Conservation (phyloP, 2,888 invertebrate species). For the Noctua janthe region DNA sequence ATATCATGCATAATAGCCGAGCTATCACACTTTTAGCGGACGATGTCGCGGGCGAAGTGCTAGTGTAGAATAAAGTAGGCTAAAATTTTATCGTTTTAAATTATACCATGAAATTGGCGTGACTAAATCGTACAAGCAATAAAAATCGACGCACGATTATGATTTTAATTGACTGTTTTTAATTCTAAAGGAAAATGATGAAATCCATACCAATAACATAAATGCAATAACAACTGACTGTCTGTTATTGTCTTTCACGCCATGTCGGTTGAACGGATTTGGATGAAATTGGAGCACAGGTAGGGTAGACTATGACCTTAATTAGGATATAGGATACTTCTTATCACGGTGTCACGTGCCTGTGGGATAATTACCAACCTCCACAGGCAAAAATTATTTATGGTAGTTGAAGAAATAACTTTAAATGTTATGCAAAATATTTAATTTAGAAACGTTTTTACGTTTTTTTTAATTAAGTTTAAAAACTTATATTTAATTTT, state of each 20-base stretch:
- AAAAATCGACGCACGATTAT: slow-evolving; percentile 4
- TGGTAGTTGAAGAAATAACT: not conserved
- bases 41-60: no score
- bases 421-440: no score
- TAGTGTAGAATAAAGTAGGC: not conserved
- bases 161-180: not conserved
- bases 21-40: no score
- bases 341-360: not conserved
- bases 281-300: not conserved
- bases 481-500: no score
- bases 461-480: no score
- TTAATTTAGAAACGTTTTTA: no score
- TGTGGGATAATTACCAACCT: not conserved
- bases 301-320: no score
- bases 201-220: not conserved
- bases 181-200: not conserved
- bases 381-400: not conserved
- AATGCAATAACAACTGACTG: not conserved
- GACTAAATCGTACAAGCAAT: slow-evolving; percentile 1
- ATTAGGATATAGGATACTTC: not conserved
- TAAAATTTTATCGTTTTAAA: not conserved
- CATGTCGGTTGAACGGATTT: not conserved
- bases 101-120: slow-evolving; percentile 6
- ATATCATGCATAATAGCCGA: no score
- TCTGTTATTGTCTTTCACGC: not conserved